Evolutionary conservation across 37 sponge, comb jelly and placozoan genomes (phyloP), one percentile per base, ranked within the genome.

Genomic region (Beroe forskalii): DNA sequence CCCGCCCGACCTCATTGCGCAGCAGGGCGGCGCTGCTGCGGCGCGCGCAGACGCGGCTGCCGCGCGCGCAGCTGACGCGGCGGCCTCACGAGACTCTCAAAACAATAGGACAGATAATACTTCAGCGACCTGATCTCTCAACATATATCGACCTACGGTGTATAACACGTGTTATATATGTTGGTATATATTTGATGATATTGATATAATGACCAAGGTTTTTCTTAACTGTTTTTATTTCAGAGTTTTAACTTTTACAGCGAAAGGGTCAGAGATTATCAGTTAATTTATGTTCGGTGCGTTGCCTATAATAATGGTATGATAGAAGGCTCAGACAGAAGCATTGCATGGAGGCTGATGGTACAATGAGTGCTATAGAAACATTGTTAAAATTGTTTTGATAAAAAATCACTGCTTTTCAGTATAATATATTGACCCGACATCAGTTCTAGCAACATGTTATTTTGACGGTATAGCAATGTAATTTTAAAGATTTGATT

Each of bases 221-320:
- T 48, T 64, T 80, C 86, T 80, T 80, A 80, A 80, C 86, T 41
- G 86, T 80, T 80, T 80, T 80, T 80, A 80, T 80, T 80, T 80
- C 86, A 80, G 86, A 80, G 86, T 80, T 80, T 80, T 80, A 80
- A 41, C 55, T 80, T 80, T 80, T 80, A 80, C 55, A 35, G 72
- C 55, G 55, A 48, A 48, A 48, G 55, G 55, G 55, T 48, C 55
- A 48, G 55, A 48, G 12, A 48, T 12, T 48, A 48, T 48, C 55
- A 48, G 55, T 48, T 48, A 48, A 48, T 48, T 48, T 48, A 48
- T 48, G 55, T 48, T 6, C 55, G 55, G 12, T 12, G 55, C 12
- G 55, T 48, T 48, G 55, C 55, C 55, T 48, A 48, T 17, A 12
- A n/a, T n/a, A n/a, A n/a, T n/a, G n/a, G n/a, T n/a, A n/a, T n/a